phyloP scores from a whole-genome alignment of 37 sponge, comb jelly and placozoan species.

The Bolinopsis microptera region DNA sequence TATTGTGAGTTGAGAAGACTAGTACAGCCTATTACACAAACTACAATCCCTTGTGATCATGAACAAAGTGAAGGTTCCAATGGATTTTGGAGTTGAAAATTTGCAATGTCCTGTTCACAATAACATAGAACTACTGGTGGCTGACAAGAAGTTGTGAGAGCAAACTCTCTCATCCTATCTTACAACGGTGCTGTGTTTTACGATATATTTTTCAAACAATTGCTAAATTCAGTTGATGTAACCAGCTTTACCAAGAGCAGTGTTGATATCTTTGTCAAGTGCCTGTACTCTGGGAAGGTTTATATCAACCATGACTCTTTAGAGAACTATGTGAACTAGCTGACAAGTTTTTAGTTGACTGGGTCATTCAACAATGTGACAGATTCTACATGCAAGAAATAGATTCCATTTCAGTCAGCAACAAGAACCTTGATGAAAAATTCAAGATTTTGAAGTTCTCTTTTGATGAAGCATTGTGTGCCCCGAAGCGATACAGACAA shows the following conservation, averaged over 20 bases:
- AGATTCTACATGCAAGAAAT: background rate
- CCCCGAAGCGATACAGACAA: background rate
- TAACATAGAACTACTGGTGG: background rate
- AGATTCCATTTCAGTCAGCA: background rate
- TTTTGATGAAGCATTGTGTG: background rate
- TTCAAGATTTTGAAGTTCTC: background rate
- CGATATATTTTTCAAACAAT: background rate
- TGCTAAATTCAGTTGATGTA: background rate
- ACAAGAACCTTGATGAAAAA: background rate
- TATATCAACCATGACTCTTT: background rate
- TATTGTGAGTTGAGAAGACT: no score
- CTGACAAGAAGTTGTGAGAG: background rate
- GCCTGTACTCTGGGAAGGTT: background rate
- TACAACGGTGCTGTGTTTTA: background rate
- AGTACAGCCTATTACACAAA: no score
- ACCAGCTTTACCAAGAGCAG: background rate
- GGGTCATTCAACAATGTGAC: slow-evolving; percentile 15
- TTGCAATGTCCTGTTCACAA: background rate
- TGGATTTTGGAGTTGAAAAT: slow-evolving; percentile 26
- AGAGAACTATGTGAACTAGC: background rate
- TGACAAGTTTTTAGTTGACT: background rate
- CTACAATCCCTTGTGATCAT: no score
- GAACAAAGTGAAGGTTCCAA: background rate
- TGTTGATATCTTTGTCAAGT: background rate
- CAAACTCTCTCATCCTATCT: background rate